Evolutionary conservation across 1,140 invertebrate genomes (phyloP).

Genomic region (Aphelinus certus): DNA sequence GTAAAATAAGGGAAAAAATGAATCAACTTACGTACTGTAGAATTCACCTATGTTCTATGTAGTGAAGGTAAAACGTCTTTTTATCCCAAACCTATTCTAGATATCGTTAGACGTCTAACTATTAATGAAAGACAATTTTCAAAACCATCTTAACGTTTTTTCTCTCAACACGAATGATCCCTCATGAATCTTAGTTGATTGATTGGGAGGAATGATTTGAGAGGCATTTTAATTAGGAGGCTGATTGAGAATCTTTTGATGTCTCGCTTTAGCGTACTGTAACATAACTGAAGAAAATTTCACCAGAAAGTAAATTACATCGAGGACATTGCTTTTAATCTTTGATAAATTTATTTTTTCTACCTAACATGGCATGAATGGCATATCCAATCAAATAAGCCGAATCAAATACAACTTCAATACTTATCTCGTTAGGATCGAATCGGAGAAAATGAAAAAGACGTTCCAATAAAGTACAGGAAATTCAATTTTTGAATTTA

Average conservation of each 20-base stretch:
- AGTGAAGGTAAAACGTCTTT: conserved; percentile 6
- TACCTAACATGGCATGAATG: too few species aligned
- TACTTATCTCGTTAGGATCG: too few species aligned
- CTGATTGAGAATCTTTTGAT: conserved; percentile 39
- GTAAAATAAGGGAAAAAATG: conserved; percentile 33
- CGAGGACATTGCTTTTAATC: too few species aligned
- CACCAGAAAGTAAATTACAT: not conserved
- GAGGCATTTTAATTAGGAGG: conserved; percentile 13
- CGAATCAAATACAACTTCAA: too few species aligned
- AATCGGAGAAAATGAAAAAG: too few species aligned
- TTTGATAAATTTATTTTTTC: too few species aligned
- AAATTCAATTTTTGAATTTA: conserved; percentile 41
- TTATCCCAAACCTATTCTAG: conserved; percentile 41
- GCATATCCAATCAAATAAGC: too few species aligned
- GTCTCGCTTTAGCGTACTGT: conserved; percentile 53
- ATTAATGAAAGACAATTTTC: conserved; percentile 41
- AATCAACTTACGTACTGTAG: too few species aligned
- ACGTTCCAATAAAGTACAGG: too few species aligned
- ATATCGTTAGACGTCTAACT: conserved; percentile 49
- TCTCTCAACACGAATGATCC: conserved; percentile 12
- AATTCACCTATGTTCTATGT: conserved; percentile 50
- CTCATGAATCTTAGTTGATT: too few species aligned
- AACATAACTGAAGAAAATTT: conserved; percentile 48
- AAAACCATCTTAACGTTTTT: conserved; percentile 10
- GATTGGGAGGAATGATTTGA: conserved; percentile 30